Conservation (phyloP, 2,113 vertebrate genomes). For the Eurypyga helias region DNA sequence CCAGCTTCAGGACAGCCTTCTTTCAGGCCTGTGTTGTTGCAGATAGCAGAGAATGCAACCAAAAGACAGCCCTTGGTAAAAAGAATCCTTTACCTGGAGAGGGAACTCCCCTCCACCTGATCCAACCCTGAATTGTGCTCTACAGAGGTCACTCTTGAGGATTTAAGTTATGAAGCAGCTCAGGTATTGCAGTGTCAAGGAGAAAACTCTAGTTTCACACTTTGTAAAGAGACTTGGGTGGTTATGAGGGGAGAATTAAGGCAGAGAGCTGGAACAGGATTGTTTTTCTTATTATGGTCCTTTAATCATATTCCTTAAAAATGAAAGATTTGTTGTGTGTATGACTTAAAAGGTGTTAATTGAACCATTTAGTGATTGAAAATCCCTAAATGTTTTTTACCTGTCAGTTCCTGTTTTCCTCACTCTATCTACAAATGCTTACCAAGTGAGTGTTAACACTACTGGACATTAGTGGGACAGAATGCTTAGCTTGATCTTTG, state of each 20-base stretch:
- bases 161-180: background rate
- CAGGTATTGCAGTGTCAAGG: background rate
- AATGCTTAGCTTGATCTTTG: background rate
- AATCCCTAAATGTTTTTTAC: conserved; percentile 44
- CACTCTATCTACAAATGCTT: background rate
- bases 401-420: conserved; percentile 24
- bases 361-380: conserved; percentile 46
- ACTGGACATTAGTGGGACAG: background rate
- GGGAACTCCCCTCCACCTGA: background rate
- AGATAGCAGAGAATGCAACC: background rate
- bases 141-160: background rate
- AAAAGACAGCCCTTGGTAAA: background rate
- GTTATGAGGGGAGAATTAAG: background rate
- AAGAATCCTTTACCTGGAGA: background rate
- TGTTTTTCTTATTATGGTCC: background rate
- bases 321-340: conserved; percentile 34
- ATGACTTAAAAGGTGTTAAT: conserved; percentile 61
- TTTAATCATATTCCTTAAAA: conserved; percentile 52
- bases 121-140: background rate
- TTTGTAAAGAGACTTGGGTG: background rate
- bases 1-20: background rate
- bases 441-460: background rate
- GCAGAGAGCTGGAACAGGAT: background rate
- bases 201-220: background rate
- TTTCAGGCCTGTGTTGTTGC: background rate